These are phyloP conservation scores for Cephus nigrinus DNA, from an alignment of 2,888 invertebrate genomes.

Conservation along the genomic window DNA sequence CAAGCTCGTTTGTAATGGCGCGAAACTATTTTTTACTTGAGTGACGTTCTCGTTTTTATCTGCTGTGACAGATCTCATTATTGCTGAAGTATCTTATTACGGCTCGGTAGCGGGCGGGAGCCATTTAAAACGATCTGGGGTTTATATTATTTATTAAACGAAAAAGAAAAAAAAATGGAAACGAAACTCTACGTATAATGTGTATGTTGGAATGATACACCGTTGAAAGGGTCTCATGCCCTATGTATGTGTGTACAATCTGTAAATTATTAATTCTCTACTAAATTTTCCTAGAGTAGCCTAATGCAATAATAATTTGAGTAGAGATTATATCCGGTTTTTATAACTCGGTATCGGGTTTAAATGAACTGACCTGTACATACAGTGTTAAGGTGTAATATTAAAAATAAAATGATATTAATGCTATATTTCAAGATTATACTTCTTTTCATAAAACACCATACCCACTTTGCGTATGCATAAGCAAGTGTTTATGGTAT, in stretches of 20 bases:
- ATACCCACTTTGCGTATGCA: neutral
- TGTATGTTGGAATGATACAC: constrained; percentile 39
- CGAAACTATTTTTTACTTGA: neutral
- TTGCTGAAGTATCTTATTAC: neutral
- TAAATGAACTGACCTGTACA: constrained; percentile 56
- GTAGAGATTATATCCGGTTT: constrained; percentile 13
- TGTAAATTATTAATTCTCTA: constrained; percentile 57
- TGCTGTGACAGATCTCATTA: constrained; percentile 8
- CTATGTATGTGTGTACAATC: constrained; percentile 55
- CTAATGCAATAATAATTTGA: constrained; percentile 36
- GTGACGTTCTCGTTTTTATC: neutral
- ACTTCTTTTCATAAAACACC: neutral
- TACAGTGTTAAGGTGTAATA: constrained; percentile 56
- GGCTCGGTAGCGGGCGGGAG: constrained; percentile 20
- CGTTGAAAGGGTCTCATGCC: constrained; percentile 28
- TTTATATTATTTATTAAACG: constrained; percentile 46
- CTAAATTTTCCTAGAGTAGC: constrained; percentile 42
- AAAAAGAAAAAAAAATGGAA: neutral
- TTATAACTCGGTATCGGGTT: constrained; percentile 24
- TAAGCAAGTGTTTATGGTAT: neutral
- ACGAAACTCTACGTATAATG: constrained; percentile 31
- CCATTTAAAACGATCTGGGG: constrained; percentile 22
- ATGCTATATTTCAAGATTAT: neutral
- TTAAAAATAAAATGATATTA: constrained; percentile 38
- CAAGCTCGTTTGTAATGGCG: neutral